Conservation (phyloP, 1,140 invertebrate species). For the Periplaneta americana region DNA sequence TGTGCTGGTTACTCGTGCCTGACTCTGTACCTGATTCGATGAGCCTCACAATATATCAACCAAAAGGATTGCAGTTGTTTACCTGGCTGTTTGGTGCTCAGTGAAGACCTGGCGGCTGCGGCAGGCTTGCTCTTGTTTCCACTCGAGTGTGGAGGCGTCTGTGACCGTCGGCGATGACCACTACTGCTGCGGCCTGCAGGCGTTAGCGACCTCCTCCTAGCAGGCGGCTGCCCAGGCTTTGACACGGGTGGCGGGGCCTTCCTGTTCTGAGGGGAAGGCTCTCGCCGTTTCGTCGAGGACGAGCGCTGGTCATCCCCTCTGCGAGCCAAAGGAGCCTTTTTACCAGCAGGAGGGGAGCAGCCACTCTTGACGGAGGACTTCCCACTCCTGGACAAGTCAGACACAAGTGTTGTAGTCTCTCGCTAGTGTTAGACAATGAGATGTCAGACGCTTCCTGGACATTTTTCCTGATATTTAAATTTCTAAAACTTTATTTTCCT, state of each 20-base stretch:
- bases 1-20: too few species aligned
- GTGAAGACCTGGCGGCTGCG: neutral
- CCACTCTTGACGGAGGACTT: neutral
- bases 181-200: neutral
- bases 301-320: neutral
- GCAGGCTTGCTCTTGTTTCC: neutral
- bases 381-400: neutral
- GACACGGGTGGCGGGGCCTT: neutral
- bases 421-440: too few species aligned
- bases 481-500: too few species aligned
- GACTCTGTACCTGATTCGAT: too few species aligned
- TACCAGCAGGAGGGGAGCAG: neutral
- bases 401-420: too few species aligned
- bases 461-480: too few species aligned
- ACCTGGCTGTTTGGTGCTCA: neutral
- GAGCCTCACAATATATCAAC: too few species aligned
- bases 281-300: neutral
- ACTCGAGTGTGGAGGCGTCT: neutral
- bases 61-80: too few species aligned
- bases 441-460: too few species aligned
- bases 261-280: neutral
- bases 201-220: constrained; percentile 1
- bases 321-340: neutral
- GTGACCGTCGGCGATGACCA: constrained; percentile 4
- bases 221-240: neutral